Evolutionary conservation across 2,888 invertebrate genomes (phyloP).

Genomic region (Antitype chi): DNA sequence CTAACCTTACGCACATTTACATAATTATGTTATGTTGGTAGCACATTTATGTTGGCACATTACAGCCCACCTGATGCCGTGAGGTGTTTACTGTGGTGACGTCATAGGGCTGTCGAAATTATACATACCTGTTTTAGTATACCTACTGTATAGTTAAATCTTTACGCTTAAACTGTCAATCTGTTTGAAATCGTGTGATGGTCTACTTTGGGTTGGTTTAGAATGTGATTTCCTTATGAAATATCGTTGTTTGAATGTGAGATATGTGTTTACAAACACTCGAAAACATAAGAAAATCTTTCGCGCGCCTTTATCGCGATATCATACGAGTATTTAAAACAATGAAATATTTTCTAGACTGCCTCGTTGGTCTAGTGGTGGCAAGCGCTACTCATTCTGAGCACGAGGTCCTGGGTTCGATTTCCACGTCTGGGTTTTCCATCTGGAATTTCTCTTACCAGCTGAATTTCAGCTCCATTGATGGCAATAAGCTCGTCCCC

Average conservation of each 20-base stretch:
- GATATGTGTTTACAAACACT: constrained; percentile 3
- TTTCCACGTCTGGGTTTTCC: not conserved
- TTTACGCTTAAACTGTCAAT: too few species aligned
- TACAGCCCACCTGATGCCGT: constrained; percentile 76
- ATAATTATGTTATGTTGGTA: constrained; percentile 68
- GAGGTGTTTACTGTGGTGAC: constrained; percentile 75
- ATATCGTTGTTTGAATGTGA: not conserved
- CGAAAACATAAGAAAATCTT: not conserved
- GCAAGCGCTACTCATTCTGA: not conserved
- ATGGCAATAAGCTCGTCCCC: not conserved
- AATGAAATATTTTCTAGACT: constrained; percentile 15
- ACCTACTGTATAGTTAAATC: not conserved
- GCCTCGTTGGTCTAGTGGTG: not conserved
- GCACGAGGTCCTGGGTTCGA: not conserved
- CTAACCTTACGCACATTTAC: constrained; percentile 67
- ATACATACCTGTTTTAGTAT: not conserved
- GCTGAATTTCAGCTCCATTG: not conserved
- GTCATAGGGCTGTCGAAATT: constrained; percentile 54
- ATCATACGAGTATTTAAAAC: not conserved
- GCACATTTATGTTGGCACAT: constrained; percentile 57
- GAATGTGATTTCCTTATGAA: not conserved
- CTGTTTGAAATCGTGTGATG: not conserved
- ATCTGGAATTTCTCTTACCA: not conserved
- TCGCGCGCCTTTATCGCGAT: not conserved
- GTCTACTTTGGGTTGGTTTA: not conserved